Base-by-base conservation (phyloP, 2,113 vertebrate genomes). In the Camelus bactrianus region DNA sequence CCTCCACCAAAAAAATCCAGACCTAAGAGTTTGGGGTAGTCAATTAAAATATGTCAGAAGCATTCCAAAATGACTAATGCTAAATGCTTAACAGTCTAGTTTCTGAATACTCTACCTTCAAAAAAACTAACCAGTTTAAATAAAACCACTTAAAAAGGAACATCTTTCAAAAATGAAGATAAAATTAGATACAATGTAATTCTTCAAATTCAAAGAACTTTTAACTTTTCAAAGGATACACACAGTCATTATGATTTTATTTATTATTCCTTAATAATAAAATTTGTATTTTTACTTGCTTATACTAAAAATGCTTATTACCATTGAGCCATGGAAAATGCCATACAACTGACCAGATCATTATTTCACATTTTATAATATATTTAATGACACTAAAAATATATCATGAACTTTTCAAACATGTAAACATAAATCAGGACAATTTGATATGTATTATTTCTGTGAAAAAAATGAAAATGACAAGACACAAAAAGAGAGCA, bases 401-500 rank as follows among this genome's bases (percentile, higher is more conserved):
- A 75, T 42, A 89, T 15, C 32, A n/a, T 70, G 56, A 89, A 92
- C 65, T 10, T 77, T 96, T 95, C 91, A 72, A 69, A 94, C 32
- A 42, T 96, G 88, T 94, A 89, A 98, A 96, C 60, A 83, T 77
- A 96, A 93, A 58, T 38, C 77, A 96, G 72, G 69, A 91, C 82
- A 96, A 85, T 67, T 28, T 81, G 70, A 94, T 58, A 88, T 42
- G n/a, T 88, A 94, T 54, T 50, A 88, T 28, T 13, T 42, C 35
- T 84, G 72, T 60, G 48, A 52, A 95, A 65, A 65, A 96, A 92
- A 96, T 60, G 15, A 85, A 89, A 86, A 96, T 62, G 94, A 70
- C 14, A 64, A 96, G 42, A 96, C 32, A 95, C 80, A 93, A 94
- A 89, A 98, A 98, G 22, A 69, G 96, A 14, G 77, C 91, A 97